Base-by-base conservation (phyloP, 2,888 invertebrate genomes). In the Monoplex corrugatus region DNA sequence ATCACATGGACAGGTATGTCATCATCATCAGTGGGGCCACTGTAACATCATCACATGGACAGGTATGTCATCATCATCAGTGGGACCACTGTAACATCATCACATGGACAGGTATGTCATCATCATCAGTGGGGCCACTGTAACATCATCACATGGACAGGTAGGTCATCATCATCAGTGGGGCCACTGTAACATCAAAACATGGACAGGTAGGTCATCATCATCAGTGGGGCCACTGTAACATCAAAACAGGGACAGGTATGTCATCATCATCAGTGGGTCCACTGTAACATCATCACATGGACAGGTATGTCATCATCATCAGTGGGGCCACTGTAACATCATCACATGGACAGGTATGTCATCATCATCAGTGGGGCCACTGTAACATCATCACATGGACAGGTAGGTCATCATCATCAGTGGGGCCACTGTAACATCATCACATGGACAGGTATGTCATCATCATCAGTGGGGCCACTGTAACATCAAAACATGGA, bases 41-140 rank as follows among this genome's bases (percentile, higher is more conserved):
- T 95, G 93, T 75, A 91, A 92, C 78, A 68, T 68, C 44, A 63
- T 78, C 90, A 89, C 78, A 94, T 84, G 28, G 94, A 94, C 85
- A 95, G 89, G 88, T 95, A 95, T 1, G 93, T 91, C 87, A 95
- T 87, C 94, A 95, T 94, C 45, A 94, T 86, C 23, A 94, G 88
- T 23, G 95, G 95, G 50, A 91, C 92, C 89, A 94, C 95, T 95
- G 93, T 75, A 91, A 92, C 78, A 68, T 68, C 44, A 63, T 78
- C 90, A 89, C 78, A 94, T 84, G 28, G 94, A 94, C 85, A 95
- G 89, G 88, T 95, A 95, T 1, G 93, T 91, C 87, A 95, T 87
- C 94, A 95, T 94, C 45, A 94, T 86, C 23, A 94, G 88, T 23
- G 95, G 95, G 50, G 91, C 92, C 89, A 94, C 95, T 95, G 93